Evolutionary conservation across 2,113 vertebrate genomes (phyloP).

Genomic region (Mungos mungo): DNA sequence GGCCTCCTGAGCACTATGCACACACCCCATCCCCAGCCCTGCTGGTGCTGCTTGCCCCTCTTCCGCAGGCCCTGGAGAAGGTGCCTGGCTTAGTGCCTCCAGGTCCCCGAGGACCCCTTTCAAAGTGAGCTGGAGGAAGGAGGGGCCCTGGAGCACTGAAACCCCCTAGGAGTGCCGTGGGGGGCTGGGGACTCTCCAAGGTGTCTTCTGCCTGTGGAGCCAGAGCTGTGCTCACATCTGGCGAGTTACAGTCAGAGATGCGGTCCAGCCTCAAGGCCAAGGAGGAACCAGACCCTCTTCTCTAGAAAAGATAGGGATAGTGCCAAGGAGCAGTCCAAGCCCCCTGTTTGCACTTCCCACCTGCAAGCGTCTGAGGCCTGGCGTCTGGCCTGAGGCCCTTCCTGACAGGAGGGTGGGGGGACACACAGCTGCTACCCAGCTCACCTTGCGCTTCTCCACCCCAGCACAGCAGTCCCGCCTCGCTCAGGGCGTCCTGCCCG

Average conservation of each 20-base stretch:
- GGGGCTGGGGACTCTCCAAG: not conserved
- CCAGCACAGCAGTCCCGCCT: too few species aligned
- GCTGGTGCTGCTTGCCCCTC: too few species aligned
- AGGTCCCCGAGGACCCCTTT: not conserved
- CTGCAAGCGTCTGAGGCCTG: not conserved
- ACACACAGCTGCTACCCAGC: not conserved
- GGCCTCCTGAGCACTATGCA: not conserved
- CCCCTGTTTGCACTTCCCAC: not conserved
- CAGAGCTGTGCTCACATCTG: not conserved
- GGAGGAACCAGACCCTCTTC: too few species aligned
- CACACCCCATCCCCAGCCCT: too few species aligned
- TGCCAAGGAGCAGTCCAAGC: not conserved
- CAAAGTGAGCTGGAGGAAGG: not conserved
- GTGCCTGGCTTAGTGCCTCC: not conserved
- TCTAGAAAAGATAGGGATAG: not conserved
- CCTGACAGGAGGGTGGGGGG: not conserved
- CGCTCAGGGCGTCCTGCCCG: not conserved
- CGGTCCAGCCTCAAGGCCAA: not conserved
- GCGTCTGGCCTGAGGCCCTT: not conserved
- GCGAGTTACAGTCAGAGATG: not conserved
- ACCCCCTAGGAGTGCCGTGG: too few species aligned
- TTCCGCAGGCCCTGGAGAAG: not conserved
- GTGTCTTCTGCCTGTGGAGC: not conserved
- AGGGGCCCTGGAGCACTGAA: not conserved
- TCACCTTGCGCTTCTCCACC: too few species aligned